Percentiles rank a stretch among this genome's conserved stretches.
Conservation (phyloP, 2,113 vertebrate species). For the Dasyurus viverrinus region DNA sequence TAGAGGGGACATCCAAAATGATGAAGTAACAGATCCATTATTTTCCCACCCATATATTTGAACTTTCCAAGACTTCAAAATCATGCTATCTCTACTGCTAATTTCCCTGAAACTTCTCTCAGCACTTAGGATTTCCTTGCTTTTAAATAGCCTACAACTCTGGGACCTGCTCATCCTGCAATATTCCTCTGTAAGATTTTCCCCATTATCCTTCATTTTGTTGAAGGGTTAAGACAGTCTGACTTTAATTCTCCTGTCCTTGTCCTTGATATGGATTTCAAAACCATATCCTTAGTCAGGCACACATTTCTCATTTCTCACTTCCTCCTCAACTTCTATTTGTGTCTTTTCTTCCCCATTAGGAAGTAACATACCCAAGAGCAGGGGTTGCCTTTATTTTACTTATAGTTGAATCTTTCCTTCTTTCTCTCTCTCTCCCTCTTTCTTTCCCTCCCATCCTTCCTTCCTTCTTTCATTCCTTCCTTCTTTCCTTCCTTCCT, state of each 20-base stretch:
- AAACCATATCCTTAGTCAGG: neutral
- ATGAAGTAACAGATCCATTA: neutral
- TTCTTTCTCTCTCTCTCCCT: too few species aligned
- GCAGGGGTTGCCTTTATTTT: too few species aligned
- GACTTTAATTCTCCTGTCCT: neutral
- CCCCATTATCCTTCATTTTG: neutral
- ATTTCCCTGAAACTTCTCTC: neutral
- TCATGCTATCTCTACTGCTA: neutral
- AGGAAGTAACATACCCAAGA: too few species aligned
- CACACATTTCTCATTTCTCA: too few species aligned
- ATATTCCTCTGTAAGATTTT: neutral
- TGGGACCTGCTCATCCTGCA: neutral
- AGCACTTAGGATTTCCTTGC: neutral
- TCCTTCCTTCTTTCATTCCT: fast-evolving
- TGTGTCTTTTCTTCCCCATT: too few species aligned
- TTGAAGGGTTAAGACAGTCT: neutral
- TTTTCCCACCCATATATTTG: neutral
- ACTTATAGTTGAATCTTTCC: too few species aligned
- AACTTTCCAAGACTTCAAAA: neutral
- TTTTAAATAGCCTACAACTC: neutral
- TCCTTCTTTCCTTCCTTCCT: too few species aligned
- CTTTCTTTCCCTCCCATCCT: fast-evolving
- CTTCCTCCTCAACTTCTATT: too few species aligned
- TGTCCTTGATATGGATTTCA: neutral
- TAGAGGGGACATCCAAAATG: neutral